Evolutionary conservation across 1,140 invertebrate species (phyloP), one percentile per base, ranked within the genome.

Genomic region (Drosophila melanogaster): DNA sequence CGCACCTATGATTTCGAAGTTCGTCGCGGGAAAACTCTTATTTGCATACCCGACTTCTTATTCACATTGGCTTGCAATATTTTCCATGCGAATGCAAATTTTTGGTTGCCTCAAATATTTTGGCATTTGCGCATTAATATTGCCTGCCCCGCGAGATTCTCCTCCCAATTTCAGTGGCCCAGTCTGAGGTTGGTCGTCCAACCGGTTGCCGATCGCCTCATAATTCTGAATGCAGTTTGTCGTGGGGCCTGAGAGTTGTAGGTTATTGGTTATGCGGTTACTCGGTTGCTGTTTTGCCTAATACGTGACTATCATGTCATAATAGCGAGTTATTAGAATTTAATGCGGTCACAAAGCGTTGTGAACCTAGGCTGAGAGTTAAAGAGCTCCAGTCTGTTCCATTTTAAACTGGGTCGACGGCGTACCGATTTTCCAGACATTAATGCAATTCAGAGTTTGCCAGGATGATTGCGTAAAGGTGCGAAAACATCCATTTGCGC

Each of bases 311-410:
- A 87, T 84, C 84, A 87, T 89, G 83, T 87, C 83, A 87, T 87
- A 87, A 87, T 83, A 87, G 79, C 83, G 84, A 89, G 83, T 89
- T 87, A 87, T 87, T 87, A 87, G 84, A 89, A 89, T 89, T 89
- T 87, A 89, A 87, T 89, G 75, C 84, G 72, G 72, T 65, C 72
- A 66, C 53, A 65, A 54, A 51, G 57, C 43, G 38, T 43, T 55
- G 57, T 78, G 76, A 64, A 57, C 58, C 58, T 47, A 15, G 55
- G 26, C 51, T 41, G 22, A 41, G 43, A 17, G 37, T 49, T 33
- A 22, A 22, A 22, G 46, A 51, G 43, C 62, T 11, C 33, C 46
- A 12, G 60, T 35, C 41, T 40, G 35, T 37, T 54, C 65, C 61
- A 54, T 55, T 65, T 64, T 73, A 30, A 72, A 75, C 71, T 75